Evolutionary conservation across 2,888 invertebrate species (phyloP).

Genomic region (Meteorus cinctellus): DNA sequence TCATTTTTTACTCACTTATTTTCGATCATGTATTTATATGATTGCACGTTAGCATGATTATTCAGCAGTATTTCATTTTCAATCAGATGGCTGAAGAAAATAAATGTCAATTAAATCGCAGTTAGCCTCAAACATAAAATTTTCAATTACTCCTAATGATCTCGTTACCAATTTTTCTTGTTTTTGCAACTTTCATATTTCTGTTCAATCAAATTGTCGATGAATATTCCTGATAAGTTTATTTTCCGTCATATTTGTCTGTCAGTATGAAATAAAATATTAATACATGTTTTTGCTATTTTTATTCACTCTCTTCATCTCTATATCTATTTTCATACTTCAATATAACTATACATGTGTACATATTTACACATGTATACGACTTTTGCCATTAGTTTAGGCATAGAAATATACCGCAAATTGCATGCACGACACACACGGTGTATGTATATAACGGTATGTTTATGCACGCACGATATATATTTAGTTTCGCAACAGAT

Average conservation of each 20-base stretch:
- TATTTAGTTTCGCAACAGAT: constrained; percentile 28
- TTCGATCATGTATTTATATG: neutral
- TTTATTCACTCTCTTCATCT: neutral
- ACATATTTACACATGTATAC: neutral
- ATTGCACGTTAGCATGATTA: neutral
- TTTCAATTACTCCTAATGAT: constrained; percentile 7
- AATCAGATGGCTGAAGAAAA: neutral
- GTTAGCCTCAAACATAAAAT: neutral
- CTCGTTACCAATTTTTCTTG: neutral
- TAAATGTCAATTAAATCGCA: neutral
- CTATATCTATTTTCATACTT: neutral
- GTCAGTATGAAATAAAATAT: neutral
- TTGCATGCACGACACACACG: constrained; percentile 2
- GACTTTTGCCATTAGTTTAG: constrained; percentile 8
- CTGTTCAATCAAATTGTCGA: neutral
- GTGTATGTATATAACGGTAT: constrained; percentile 28
- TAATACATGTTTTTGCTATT: neutral
- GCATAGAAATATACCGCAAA: constrained; percentile 24
- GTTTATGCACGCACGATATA: constrained; percentile 20
- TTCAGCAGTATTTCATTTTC: constrained; percentile 12
- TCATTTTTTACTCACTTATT: neutral
- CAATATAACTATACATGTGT: neutral
- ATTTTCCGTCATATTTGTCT: neutral
- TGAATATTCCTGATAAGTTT: neutral
- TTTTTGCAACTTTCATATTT: neutral